Evolutionary conservation across 2,888 invertebrate species (phyloP), one percentile per base, ranked within the genome.

Genomic region (Cosmopolites sordidus): DNA sequence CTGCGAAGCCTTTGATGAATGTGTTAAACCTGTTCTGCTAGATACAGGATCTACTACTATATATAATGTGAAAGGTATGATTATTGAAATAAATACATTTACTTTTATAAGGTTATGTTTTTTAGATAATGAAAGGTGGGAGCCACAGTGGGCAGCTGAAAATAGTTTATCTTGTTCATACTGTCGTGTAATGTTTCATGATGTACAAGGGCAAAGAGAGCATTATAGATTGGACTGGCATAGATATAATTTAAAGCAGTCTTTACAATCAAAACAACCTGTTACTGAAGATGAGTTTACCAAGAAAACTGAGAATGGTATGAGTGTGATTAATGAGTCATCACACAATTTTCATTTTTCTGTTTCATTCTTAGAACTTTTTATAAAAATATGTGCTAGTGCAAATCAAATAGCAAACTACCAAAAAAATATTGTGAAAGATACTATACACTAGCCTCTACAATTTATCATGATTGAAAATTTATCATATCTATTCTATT

Each of bases 141-240:
- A 16, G 27, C 48, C 58, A 5, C 37, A 55, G 8, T 62, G 61
- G 60, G 18, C 42, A 1, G 17, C 22, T 16, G 60, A 62, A 27
- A 66, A 59, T 12, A 63, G 49, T 47, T 63, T 78, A 37, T 72
- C 74, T 44, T 81, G 81, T 62, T 79, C 79, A 0, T 79, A 75
- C 64, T 81, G 81, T 56, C 73, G 75, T 29, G 68, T 75, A 1
- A 66, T 72, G 42, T 87, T 87, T 64, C 75, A 78, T 18, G 76
- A 81, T 43, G 69, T 82, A 42, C 73, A 75, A 0, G 79, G 83
- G 52, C 87, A 90, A 70, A 81, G 84, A 12, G 78, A 83, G 4
- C 92, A 92, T 69, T 91, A 87, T 67, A 88, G 87, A 66, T 75
- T 87, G 30, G 91, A 91, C 68, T 91, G 89, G 90, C 91, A 92